A percentile compares a stretch with the other conserved stretches of the same genome.
Evolutionary conservation across 2,113 vertebrate species (phyloP).

Genomic region (Pampusana beccarii): DNA sequence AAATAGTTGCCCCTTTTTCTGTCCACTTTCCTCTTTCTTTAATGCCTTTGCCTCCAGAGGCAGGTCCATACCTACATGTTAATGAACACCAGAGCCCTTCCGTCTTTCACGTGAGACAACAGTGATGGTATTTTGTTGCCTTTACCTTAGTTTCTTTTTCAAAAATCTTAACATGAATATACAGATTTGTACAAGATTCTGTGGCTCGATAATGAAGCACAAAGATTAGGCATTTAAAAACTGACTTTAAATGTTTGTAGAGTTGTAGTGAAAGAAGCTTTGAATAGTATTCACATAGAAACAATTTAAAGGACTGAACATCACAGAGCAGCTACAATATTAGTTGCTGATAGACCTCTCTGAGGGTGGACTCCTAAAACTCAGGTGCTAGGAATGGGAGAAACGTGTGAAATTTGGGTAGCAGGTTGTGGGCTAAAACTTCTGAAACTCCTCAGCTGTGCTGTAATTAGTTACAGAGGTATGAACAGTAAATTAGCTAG

Average conservation of each 20-base stretch:
- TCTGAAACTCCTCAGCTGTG: conserved; percentile 6
- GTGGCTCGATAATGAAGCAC: fast-evolving
- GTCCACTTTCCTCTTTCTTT: neutral
- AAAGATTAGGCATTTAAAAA: neutral
- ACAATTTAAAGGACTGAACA: neutral
- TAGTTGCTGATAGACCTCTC: neutral
- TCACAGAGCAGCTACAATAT: neutral
- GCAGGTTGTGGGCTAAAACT: conserved; percentile 24
- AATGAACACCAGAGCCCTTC: neutral
- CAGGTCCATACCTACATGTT: neutral
- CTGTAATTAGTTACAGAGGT: conserved; percentile 41
- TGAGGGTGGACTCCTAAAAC: neutral
- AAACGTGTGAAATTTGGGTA: neutral
- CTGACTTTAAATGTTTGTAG: neutral
- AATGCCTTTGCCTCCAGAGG: neutral
- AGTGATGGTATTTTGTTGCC: neutral
- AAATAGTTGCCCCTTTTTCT: neutral
- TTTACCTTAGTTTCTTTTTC: neutral
- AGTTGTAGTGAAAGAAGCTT: neutral
- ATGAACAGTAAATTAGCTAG: conserved; percentile 29
- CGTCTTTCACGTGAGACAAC: neutral
- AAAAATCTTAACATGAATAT: neutral
- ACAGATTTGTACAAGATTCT: neutral
- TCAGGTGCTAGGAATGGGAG: neutral
- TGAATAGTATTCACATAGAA: neutral